These are phyloP conservation scores for Brotula barbata DNA, from an alignment of 2,797 vertebrate species.

Conservation along the genomic window DNA sequence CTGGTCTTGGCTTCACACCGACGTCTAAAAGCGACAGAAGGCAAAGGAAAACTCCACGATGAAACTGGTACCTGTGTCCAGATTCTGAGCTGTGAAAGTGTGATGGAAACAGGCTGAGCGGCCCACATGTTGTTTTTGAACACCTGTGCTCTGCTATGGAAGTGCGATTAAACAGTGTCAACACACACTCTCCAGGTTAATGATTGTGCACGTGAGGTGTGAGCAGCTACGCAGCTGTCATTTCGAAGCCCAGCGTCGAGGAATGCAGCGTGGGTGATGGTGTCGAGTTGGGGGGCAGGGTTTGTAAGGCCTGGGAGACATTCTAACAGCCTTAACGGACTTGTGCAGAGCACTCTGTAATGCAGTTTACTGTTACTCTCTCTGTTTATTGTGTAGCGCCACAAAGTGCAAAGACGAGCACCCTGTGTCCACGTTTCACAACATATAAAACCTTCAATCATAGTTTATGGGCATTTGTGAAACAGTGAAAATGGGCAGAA, in stretches of 20 bases:
- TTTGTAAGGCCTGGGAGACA: slow-evolving; percentile 45
- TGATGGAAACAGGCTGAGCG: slow-evolving; percentile 30
- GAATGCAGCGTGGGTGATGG: slow-evolving; percentile 47
- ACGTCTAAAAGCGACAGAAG: slow-evolving; percentile 1
- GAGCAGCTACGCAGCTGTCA: slow-evolving; percentile 58
- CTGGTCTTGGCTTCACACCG: neutral
- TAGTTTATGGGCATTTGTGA: no score
- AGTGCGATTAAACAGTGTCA: slow-evolving; percentile 32
- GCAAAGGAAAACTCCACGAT: neutral
- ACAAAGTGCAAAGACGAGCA: neutral
- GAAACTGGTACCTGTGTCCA: slow-evolving; percentile 41
- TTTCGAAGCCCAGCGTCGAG: slow-evolving; percentile 24
- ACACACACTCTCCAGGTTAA: slow-evolving; percentile 52
- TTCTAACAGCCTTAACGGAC: slow-evolving; percentile 46
- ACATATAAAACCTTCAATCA: no score
- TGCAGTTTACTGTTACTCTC: slow-evolving; percentile 11
- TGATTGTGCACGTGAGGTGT: slow-evolving; percentile 41
- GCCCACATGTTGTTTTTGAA: slow-evolving; percentile 19
- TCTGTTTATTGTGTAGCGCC: neutral
- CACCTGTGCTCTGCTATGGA: slow-evolving; percentile 32
- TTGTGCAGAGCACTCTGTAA: slow-evolving; percentile 19
- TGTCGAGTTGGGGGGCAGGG: slow-evolving; percentile 28
- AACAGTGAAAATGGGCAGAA: no score
- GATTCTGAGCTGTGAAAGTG: slow-evolving; percentile 24
- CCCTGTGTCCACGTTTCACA: no score